These are phyloP conservation scores for Chondrilla cf. caribensis DNA, from an alignment of 37 sponge, comb jelly and placozoan genomes.

Conservation along the genomic window DNA sequence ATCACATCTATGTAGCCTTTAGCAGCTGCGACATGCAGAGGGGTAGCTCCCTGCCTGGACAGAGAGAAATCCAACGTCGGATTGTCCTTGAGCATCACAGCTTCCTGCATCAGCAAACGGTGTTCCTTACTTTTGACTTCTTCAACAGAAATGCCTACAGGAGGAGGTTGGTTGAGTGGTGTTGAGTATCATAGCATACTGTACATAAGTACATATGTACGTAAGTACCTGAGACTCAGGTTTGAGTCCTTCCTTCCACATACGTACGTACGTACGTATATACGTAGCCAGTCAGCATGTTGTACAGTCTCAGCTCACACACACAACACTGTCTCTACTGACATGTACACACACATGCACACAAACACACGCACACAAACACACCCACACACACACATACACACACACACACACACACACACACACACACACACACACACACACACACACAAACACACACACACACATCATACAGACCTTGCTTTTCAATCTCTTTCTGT, in stretches of 20 bases:
- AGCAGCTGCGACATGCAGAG: constrained; percentile 81
- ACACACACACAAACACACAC: neutral
- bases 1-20: constrained; percentile 71
- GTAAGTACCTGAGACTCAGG: too few relatives aligned
- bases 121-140: constrained; percentile 55
- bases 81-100: constrained; percentile 51
- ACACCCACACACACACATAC: too few relatives aligned
- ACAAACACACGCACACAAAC: too few relatives aligned
- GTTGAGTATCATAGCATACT: neutral
- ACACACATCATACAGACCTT: constrained; percentile 25
- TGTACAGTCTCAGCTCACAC: neutral
- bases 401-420: constrained; percentile 15
- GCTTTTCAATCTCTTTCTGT: constrained; percentile 32
- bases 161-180: neutral
- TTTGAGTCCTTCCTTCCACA: too few relatives aligned
- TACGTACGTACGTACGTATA: neutral
- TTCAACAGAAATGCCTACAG: constrained; percentile 55
- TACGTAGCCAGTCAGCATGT: neutral
- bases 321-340: too few relatives aligned
- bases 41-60: constrained; percentile 50
- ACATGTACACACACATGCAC: neutral
- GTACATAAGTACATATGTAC: neutral
- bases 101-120: constrained; percentile 65
- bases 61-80: constrained; percentile 17
- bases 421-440: constrained; percentile 23